phyloP scores from a whole-genome alignment of 2,888 invertebrate species.

The Phlogophora meticulosa region DNA sequence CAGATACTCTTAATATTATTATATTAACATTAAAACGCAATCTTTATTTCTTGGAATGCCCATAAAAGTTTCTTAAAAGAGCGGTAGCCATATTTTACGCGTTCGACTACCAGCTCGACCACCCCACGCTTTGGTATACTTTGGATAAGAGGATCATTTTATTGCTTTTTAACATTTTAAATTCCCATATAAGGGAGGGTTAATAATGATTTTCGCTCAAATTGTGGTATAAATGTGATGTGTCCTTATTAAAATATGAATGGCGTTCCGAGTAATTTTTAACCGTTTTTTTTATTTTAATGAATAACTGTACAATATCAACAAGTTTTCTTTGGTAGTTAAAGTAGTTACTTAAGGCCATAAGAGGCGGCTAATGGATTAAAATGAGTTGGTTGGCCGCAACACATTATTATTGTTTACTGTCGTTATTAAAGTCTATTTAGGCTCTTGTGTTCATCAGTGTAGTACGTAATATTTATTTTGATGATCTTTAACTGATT shows the following conservation, averaged over 20 bases:
- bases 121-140: constrained; percentile 18
- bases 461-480: no score
- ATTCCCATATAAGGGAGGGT: constrained; percentile 36
- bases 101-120: constrained; percentile 2
- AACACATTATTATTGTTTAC: background rate
- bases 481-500: no score
- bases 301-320: constrained; percentile 42
- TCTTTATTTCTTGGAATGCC: constrained; percentile 36
- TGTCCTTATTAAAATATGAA: constrained; percentile 38
- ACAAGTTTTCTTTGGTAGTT: background rate
- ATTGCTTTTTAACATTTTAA: constrained; percentile 33
- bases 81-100: constrained; percentile 26
- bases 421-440: background rate
- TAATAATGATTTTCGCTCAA: constrained; percentile 38
- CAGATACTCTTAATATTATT: constrained; percentile 36
- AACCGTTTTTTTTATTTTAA: constrained; percentile 46
- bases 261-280: constrained; percentile 24
- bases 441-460: background rate
- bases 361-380: background rate
- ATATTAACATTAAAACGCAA: constrained; percentile 33
- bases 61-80: constrained; percentile 31
- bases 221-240: constrained; percentile 21
- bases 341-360: background rate
- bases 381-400: background rate
- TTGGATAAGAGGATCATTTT: constrained; percentile 36